These are phyloP conservation scores for Hiodon tergisus DNA, from an alignment of 2,113 vertebrate species.

Conservation along the genomic window DNA sequence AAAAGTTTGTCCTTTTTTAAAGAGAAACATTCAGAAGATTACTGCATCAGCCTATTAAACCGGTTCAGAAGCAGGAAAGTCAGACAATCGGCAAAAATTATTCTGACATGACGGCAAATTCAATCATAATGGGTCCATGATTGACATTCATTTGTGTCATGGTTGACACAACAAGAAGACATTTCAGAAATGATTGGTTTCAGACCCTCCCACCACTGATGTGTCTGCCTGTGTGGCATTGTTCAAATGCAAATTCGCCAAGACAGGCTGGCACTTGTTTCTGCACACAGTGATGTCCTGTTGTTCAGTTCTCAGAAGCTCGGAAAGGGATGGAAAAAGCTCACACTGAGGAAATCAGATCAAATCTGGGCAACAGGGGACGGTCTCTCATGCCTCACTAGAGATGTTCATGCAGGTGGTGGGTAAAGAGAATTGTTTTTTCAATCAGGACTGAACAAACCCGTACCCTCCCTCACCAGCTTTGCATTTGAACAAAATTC, in stretches of 20 bases:
- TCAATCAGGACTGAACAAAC: too few relatives aligned
- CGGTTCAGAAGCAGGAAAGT: not conserved
- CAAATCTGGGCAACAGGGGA: not conserved
- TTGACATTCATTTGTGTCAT: not conserved
- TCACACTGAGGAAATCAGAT: not conserved
- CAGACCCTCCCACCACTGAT: not conserved
- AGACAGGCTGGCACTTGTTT: slow-evolving; percentile 25
- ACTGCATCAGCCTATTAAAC: not conserved
- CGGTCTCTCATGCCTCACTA: not conserved
- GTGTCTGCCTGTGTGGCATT: not conserved
- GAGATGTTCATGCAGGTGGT: too few relatives aligned
- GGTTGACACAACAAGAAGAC: not conserved
- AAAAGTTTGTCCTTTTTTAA: not conserved
- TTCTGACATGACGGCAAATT: not conserved
- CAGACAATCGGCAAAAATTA: not conserved
- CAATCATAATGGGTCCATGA: too few relatives aligned
- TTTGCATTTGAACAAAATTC: too few relatives aligned
- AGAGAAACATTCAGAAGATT: not conserved
- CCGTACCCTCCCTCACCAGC: too few relatives aligned
- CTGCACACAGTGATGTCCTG: slow-evolving; percentile 13
- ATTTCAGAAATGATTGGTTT: not conserved
- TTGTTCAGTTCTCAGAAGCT: slow-evolving; percentile 4
- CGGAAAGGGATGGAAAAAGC: not conserved
- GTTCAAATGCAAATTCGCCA: not conserved
- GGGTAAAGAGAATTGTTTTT: too few relatives aligned